Conservation (phyloP, 2,888 invertebrate species). For the Hirtodrosophila trivittata region DNA sequence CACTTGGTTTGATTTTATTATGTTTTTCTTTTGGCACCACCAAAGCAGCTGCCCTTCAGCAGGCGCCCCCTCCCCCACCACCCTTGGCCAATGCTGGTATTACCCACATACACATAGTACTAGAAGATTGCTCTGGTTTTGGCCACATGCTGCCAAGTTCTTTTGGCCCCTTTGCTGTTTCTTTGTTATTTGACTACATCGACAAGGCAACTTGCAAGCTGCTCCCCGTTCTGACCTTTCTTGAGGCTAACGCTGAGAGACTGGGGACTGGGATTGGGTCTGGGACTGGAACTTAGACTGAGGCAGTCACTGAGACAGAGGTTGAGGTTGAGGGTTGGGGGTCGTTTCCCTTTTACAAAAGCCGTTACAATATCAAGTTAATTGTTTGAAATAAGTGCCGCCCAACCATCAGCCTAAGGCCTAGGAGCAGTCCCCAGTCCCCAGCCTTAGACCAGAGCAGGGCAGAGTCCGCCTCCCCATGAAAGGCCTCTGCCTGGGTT, state of each 20-base stretch:
- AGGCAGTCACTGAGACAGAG: too few species aligned
- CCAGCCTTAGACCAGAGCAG: slow-evolving; percentile 7
- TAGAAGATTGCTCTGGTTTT: slow-evolving; percentile 47
- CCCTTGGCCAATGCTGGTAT: neutral
- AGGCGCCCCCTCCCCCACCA: slow-evolving; percentile 14
- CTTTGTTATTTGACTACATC: slow-evolving; percentile 59
- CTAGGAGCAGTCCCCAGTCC: slow-evolving; percentile 14
- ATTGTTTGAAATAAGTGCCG: slow-evolving; percentile 80
- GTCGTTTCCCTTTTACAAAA: slow-evolving; percentile 58
- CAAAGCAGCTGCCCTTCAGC: slow-evolving; percentile 4
- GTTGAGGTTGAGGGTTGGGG: neutral
- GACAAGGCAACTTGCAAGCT: slow-evolving; percentile 37
- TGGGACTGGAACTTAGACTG: slow-evolving; percentile 3
- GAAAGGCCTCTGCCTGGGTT: slow-evolving; percentile 11
- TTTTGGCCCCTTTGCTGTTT: slow-evolving; percentile 22
- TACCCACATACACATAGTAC: slow-evolving; percentile 9
- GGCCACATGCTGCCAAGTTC: slow-evolving; percentile 76
- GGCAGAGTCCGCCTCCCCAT: neutral
- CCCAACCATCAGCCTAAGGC: slow-evolving; percentile 24
- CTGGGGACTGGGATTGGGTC: neutral
- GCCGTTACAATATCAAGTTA: slow-evolving; percentile 81
- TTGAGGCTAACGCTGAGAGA: slow-evolving; percentile 18
- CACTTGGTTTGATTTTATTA: slow-evolving; percentile 79
- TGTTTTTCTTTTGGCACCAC: slow-evolving; percentile 78
- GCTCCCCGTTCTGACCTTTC: slow-evolving; percentile 36